These are phyloP conservation scores for Tupiocoris notatus DNA, from an alignment of 2,888 invertebrate species.

Conservation along the genomic window DNA sequence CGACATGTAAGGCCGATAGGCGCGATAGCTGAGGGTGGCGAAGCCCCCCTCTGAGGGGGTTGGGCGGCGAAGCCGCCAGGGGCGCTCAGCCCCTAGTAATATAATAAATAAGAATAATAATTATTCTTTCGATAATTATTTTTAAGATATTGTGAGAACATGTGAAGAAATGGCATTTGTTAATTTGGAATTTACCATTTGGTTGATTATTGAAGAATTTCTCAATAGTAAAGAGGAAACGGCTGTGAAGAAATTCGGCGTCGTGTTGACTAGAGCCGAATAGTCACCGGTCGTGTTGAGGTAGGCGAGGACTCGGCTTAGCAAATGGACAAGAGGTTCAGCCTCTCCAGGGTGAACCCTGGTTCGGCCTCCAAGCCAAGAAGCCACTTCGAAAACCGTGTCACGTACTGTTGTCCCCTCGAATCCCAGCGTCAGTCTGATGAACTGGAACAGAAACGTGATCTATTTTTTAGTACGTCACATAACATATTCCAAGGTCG, in stretches of 20 bases:
- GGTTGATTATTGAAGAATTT: slow-evolving; percentile 68
- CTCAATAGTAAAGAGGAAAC: slow-evolving; percentile 66
- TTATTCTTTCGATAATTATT: no score
- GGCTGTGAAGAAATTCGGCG: slow-evolving; percentile 62
- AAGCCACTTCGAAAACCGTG: slow-evolving; percentile 61
- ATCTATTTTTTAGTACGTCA: no score
- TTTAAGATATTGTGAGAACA: no score
- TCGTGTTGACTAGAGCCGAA: slow-evolving; percentile 58
- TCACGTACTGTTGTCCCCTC: slow-evolving; percentile 58
- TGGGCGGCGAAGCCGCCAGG: no score
- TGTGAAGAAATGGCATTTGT: no score
- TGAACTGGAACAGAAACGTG: slow-evolving; percentile 57
- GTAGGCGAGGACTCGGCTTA: slow-evolving; percentile 62
- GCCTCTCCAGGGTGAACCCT: slow-evolving; percentile 66
- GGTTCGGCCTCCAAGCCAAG: slow-evolving; percentile 58
- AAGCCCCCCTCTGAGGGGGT: no score
- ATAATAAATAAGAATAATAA: no score
- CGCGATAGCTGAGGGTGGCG: no score
- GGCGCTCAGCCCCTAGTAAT: no score
- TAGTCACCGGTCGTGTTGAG: slow-evolving; percentile 55
- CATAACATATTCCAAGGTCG: no score
- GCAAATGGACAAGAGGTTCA: slow-evolving; percentile 61
- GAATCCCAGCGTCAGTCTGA: slow-evolving; percentile 62
- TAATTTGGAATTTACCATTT: slow-evolving; percentile 60
- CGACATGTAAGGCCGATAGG: no score